Percentiles rank a stretch among this genome's conserved stretches.
phyloP scores from a whole-genome alignment of 2,113 vertebrate genomes.

The Blennius ocellaris region DNA sequence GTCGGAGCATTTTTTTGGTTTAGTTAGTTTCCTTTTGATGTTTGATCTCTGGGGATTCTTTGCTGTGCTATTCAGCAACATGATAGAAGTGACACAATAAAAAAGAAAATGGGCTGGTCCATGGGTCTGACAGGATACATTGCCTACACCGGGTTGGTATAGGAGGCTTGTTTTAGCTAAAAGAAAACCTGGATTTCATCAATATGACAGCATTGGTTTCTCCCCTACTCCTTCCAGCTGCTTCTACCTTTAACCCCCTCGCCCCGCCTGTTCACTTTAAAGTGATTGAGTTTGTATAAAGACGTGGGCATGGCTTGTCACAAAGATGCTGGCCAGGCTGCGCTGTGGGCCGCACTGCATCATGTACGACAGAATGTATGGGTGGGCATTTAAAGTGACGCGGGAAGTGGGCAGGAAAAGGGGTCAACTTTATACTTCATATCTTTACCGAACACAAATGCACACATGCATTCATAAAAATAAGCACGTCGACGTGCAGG shows the following conservation, averaged over 20 bases:
- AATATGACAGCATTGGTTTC: slow-evolving; percentile 47
- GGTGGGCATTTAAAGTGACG: slow-evolving; percentile 46
- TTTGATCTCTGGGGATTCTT: slow-evolving; percentile 41
- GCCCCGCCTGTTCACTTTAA: slow-evolving; percentile 35
- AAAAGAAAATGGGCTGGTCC: slow-evolving; percentile 8
- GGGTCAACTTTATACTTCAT: slow-evolving; percentile 28
- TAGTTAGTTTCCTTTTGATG: slow-evolving; percentile 53
- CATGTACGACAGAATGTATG: slow-evolving; percentile 46
- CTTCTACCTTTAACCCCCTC: slow-evolving; percentile 12
- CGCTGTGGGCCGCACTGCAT: slow-evolving; percentile 38
- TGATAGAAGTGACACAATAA: slow-evolving; percentile 5
- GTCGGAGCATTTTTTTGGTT: slow-evolving; percentile 34
- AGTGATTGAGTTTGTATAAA: slow-evolving; percentile 66
- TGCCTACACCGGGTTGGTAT: slow-evolving; percentile 20
- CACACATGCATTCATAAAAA: slow-evolving; percentile 59
- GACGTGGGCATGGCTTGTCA: slow-evolving; percentile 64
- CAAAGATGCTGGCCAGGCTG: slow-evolving; percentile 67
- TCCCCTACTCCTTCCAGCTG: slow-evolving; percentile 14
- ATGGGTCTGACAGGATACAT: slow-evolving; percentile 3
- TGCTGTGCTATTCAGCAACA: slow-evolving; percentile 19
- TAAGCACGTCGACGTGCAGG: background rate
- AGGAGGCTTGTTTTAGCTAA: slow-evolving; percentile 16
- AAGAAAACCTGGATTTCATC: slow-evolving; percentile 65
- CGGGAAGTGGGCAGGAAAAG: background rate
- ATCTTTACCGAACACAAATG: slow-evolving; percentile 26